Conservation (phyloP, 2,113 vertebrate genomes). For the Cinclus mexicanus region DNA sequence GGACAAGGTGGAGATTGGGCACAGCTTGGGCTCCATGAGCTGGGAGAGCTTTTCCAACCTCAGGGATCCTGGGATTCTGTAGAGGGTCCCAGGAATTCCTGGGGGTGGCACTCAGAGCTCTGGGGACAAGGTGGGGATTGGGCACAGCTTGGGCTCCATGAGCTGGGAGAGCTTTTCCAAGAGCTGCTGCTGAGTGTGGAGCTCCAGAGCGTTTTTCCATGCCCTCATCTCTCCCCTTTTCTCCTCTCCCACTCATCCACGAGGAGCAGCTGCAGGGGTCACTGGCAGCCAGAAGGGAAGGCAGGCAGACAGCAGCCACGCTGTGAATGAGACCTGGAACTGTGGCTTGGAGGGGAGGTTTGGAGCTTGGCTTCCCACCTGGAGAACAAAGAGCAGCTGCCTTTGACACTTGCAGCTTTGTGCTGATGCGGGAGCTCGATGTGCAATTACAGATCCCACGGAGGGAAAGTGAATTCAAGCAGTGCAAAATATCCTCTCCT, state of each 20-base stretch:
- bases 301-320: conserved; percentile 35
- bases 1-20: background rate
- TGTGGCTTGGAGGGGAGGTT: background rate
- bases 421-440: background rate
- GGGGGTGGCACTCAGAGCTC: no score
- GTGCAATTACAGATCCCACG: background rate
- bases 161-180: no score
- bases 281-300: conserved; percentile 12
- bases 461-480: background rate
- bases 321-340: conserved; percentile 25
- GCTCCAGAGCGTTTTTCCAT: conserved; percentile 10
- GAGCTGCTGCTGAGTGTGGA: background rate
- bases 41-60: background rate
- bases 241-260: background rate
- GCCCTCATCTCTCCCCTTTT: background rate
- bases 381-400: conserved; percentile 39
- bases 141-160: no score
- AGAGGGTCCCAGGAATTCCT: background rate
- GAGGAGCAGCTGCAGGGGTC: conserved; percentile 39
- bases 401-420: background rate
- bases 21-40: background rate
- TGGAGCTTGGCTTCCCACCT: background rate
- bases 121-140: no score
- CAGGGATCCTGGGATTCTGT: accelerated
- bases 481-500: background rate